Conservation (phyloP, 64 coral and sea anemone genomes). For the Pocillopora damicornis region DNA sequence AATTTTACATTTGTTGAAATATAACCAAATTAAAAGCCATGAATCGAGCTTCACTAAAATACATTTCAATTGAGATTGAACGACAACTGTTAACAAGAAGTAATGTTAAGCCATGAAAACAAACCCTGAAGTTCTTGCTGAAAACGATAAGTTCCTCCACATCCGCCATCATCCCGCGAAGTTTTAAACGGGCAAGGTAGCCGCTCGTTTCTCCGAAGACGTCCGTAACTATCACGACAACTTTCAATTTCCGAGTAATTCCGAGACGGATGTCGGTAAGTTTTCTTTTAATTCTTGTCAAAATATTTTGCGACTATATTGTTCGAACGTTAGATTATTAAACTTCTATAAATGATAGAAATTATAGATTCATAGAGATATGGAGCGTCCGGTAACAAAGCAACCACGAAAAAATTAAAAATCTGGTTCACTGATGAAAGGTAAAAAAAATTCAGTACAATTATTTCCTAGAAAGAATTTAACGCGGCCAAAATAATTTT, state of each 20-base stretch:
- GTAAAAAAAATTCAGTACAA: neutral
- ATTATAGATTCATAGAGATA: too few relatives aligned
- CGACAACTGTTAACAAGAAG: neutral
- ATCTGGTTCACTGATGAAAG: too few relatives aligned
- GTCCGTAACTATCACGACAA: neutral
- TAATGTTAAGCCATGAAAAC: neutral
- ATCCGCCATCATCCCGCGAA: constrained; percentile 60
- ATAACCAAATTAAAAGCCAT: neutral
- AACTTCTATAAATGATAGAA: too few relatives aligned
- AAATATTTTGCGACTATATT: too few relatives aligned
- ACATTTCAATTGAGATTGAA: too few relatives aligned
- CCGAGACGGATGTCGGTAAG: constrained; percentile 1
- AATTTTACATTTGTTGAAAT: too few relatives aligned
- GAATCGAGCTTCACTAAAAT: neutral
- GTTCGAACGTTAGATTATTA: too few relatives aligned
- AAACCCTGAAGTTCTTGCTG: constrained; percentile 69
- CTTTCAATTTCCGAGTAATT: neutral
- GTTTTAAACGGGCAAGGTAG: constrained; percentile 29
- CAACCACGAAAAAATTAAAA: neutral
- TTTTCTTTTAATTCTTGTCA: too few relatives aligned
- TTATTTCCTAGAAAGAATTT: neutral
- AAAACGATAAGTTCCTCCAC: constrained; percentile 48
- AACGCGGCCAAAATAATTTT: too few relatives aligned
- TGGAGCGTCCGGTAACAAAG: neutral
- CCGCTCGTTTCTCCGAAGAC: neutral